Evolutionary conservation across 2,888 invertebrate genomes (phyloP), one percentile per base, ranked within the genome.

Genomic region (Syritta pipiens): DNA sequence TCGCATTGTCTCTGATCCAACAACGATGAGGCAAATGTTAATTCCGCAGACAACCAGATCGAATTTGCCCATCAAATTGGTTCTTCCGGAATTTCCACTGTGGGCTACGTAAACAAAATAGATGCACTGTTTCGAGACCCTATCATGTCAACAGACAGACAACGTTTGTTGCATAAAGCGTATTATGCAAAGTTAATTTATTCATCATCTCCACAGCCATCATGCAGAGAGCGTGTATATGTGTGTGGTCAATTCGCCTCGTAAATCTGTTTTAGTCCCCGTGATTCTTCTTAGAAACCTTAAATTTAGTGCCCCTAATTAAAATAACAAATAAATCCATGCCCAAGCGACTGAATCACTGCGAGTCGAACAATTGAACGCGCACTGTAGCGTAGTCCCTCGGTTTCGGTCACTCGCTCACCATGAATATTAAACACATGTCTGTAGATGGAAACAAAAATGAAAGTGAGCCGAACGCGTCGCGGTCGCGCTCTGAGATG

Each of bases 401-500:
- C 24, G 32, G 42, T 42, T 69, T 69, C 57, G 51, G 63, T 55
- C 48, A 77, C 65, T 44, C 12, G 77, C 48, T 67, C 60, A 48
- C 53, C 48, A 60, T 77, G 72, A 72, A 72, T 65, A 48, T 60
- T 60, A 55, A 77, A 14, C 37, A 37, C 37, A 2, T 53, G 26
- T 40, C 12, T 42, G 22, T 40, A 65, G 62, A 44, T 40, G 28
- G 32, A 17, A 17, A 37, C n/a, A 69, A 51, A 77, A 77, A 72
- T 49, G 77, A 77, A 77, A 77, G 77, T 77, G 72, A 60, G 44
- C 72, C 48, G n/a, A n/a, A n/a, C n/a, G n/a, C n/a, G n/a, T n/a
- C n/a, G n/a, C n/a, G n/a, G n/a, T n/a, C n/a, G n/a, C n/a, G n/a
- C n/a, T n/a, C n/a, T n/a, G n/a, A 24, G 42, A 49, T 59, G 32